Conservation (phyloP, 1,140 invertebrate genomes). For the Limonius californicus region DNA sequence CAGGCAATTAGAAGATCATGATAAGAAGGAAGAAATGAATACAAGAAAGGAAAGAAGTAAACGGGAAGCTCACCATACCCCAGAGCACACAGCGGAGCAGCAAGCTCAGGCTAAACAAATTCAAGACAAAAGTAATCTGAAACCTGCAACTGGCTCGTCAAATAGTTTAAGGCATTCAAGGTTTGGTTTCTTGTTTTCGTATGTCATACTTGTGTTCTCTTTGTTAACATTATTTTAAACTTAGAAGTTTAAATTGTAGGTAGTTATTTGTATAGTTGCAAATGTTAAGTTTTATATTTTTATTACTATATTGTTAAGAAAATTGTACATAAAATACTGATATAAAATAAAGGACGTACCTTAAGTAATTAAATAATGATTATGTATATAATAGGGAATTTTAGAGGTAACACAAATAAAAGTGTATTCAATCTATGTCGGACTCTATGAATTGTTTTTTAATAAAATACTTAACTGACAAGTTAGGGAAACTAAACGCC, state of each 20-base stretch:
- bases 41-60: conserved; percentile 1
- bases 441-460: too few species aligned
- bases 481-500: too few species aligned
- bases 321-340: neutral
- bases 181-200: neutral
- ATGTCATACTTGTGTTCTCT: neutral
- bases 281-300: neutral
- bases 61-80: conserved; percentile 23
- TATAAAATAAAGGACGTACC: neutral
- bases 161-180: neutral
- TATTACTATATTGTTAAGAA: neutral
- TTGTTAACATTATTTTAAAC: neutral
- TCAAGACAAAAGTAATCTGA: neutral
- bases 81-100: conserved; percentile 27
- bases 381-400: too few species aligned
- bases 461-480: too few species aligned
- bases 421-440: neutral
- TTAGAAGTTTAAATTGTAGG: neutral
- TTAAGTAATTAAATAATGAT: neutral
- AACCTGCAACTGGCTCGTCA: neutral
- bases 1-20: neutral
- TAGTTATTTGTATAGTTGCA: neutral
- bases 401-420: neutral
- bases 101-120: neutral
- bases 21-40: neutral